Evolutionary conservation across 2,797 vertebrate species (phyloP), one percentile per base, ranked within the genome.

Genomic region (Manis pentadactyla): DNA sequence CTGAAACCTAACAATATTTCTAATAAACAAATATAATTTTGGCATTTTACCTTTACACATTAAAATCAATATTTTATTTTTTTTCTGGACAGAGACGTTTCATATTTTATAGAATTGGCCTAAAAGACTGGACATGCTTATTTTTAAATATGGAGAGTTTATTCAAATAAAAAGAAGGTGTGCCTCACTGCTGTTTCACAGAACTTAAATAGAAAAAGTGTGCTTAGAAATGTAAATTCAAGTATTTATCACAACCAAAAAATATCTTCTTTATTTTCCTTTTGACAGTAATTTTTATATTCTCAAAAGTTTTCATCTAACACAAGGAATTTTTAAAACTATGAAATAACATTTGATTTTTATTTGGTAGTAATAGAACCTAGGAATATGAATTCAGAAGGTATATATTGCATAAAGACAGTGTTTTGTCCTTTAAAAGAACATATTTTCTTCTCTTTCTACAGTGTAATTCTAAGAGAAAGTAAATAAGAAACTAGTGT

Each of bases 11-110:
- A 27, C 9, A 73, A 64, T 34, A 79, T 86, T 77, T 87, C 23
- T 46, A 75, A 84, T 79, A 61, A 73, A 21, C n/a, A 75, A 78
- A 92, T 1, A 69, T 17, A 93, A 71, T 92, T 79, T 94, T 96
- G 66, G 18, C 3, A 89, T 77, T 94, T 81, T 90, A 55, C 4
- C 8, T 31, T 82, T 96, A 63, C 21, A 42, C 8, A 29, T 29
- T 53, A 79, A 84, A 89, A 57, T 29, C 34, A 75, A 15, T 1
- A 15, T 31, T 31, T 94, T 37, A 37, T 37, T 82, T 64, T 83
- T 64, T 83, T 66, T 39, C 34, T 75, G 5, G 4, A 75, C 13
- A 39, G 82, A 81, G 7, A 87, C 86, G 9, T 17, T 71, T 90
- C 29, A 81, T 82, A 86, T 79, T 68, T 95, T 69, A 71, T 57